Evolutionary conservation across 2,113 vertebrate genomes (phyloP).

Genomic region (Bambusicola thoracicus): DNA sequence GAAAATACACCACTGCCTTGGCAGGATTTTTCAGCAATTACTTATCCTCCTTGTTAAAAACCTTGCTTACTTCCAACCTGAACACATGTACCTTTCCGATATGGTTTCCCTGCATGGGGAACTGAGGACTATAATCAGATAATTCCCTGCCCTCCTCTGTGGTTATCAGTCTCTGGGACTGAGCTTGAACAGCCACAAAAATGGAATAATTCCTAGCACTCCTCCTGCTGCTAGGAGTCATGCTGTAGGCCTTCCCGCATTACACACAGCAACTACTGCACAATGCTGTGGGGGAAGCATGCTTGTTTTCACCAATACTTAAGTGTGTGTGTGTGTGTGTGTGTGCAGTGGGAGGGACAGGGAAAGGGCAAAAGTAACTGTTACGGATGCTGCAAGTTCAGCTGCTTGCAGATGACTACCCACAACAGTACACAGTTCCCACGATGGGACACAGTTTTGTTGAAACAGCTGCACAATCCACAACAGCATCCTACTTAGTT

Average conservation of each 20-base stretch:
- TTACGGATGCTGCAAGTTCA: background rate
- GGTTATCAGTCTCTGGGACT: background rate
- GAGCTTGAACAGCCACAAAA: background rate
- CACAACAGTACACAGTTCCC: background rate
- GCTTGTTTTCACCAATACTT: background rate
- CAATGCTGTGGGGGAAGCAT: background rate
- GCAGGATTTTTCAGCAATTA: background rate
- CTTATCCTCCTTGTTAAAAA: background rate
- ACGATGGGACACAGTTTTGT: background rate
- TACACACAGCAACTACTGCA: background rate
- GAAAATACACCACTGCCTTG: background rate
- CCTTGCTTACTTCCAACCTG: background rate
- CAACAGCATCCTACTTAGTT: background rate
- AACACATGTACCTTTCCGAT: background rate
- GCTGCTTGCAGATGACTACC: background rate
- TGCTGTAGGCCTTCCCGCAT: background rate
- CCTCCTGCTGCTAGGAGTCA: background rate
- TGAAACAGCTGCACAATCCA: background rate
- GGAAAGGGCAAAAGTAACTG: background rate
- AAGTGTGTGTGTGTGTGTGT: accelerated
- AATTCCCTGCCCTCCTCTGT: background rate
- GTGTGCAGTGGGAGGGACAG: background rate
- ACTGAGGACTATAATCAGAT: background rate
- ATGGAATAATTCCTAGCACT: background rate
- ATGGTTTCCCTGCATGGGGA: background rate